Conservation (phyloP, 1,140 invertebrate genomes). For the Bombus haemorrhoidalis region DNA sequence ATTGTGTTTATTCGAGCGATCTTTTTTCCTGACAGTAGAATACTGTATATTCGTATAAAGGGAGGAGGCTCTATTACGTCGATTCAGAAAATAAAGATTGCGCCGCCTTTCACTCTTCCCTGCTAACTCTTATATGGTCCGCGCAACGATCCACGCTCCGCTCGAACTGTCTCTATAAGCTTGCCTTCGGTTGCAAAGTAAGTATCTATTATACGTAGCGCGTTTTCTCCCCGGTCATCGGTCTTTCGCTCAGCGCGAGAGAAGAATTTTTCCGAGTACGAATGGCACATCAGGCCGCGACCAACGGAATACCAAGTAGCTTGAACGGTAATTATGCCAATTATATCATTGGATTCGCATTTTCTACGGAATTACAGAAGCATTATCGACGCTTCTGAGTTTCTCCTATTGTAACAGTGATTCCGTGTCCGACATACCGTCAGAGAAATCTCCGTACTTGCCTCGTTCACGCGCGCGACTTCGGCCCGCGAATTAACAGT, state of each 20-base stretch:
- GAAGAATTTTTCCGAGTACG: background rate
- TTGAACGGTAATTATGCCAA: conserved; percentile 10
- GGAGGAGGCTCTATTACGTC: conserved; percentile 34
- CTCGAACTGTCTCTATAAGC: conserved; percentile 4
- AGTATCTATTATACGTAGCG: background rate
- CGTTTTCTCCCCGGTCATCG: background rate
- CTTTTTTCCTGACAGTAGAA: background rate
- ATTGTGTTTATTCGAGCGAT: conserved; percentile 4
- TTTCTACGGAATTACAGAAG: background rate
- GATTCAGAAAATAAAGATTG: conserved; percentile 50
- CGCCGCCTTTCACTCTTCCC: conserved; percentile 52
- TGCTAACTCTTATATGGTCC: conserved; percentile 1
- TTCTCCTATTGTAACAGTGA: conserved; percentile 9
- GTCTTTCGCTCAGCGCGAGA: background rate
- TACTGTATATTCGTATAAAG: conserved; percentile 5
- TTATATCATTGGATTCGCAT: conserved; percentile 22
- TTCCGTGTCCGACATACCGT: background rate
- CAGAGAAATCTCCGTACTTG: background rate
- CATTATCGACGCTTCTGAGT: conserved; percentile 7
- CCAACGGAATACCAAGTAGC: conserved; percentile 9
- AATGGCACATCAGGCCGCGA: background rate
- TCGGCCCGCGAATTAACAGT: conserved; percentile 9
- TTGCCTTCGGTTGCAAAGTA: background rate
- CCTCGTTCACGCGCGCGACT: background rate
- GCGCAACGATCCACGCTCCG: background rate